These are phyloP conservation scores for Tragelaphus oryx DNA, from an alignment of 2,797 vertebrate species.

Conservation along the genomic window DNA sequence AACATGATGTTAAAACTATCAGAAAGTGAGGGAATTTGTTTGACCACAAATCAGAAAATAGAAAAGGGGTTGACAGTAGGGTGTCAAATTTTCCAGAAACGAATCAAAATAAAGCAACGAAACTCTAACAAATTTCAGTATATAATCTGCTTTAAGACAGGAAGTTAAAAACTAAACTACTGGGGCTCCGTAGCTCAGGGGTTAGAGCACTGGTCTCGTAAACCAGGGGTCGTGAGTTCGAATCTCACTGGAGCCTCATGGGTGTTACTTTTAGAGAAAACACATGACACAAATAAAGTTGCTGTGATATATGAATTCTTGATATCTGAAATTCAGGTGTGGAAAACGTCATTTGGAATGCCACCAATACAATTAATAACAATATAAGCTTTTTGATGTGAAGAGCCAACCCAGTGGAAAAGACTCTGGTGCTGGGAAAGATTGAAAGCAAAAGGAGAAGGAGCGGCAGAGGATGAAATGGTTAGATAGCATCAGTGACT, in stretches of 20 bases:
- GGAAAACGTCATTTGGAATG: not conserved
- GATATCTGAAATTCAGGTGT: not conserved
- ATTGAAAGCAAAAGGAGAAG: not conserved
- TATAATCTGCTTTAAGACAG: not conserved
- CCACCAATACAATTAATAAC: too few relatives aligned
- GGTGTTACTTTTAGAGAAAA: rapidly evolving
- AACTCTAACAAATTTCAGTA: not conserved
- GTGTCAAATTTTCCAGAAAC: too few relatives aligned
- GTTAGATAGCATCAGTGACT: not conserved
- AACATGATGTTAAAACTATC: not conserved
- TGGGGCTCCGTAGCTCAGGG: not conserved
- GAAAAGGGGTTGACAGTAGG: not conserved
- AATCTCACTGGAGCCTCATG: not conserved
- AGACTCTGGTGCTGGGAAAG: not conserved
- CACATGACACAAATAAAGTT: too few relatives aligned
- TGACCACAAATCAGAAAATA: not conserved
- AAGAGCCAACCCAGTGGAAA: not conserved
- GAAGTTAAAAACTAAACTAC: rapidly evolving
- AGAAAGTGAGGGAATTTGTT: not conserved
- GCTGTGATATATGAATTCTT: not conserved
- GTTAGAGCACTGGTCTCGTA: slow-evolving; percentile 42
- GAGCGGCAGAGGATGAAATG: not conserved
- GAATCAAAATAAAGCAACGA: not conserved
- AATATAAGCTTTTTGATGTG: not conserved
- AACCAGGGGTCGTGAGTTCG: slow-evolving; percentile 42